Base-by-base conservation (phyloP, 2,797 vertebrate species). In the Alosa sapidissima region DNA sequence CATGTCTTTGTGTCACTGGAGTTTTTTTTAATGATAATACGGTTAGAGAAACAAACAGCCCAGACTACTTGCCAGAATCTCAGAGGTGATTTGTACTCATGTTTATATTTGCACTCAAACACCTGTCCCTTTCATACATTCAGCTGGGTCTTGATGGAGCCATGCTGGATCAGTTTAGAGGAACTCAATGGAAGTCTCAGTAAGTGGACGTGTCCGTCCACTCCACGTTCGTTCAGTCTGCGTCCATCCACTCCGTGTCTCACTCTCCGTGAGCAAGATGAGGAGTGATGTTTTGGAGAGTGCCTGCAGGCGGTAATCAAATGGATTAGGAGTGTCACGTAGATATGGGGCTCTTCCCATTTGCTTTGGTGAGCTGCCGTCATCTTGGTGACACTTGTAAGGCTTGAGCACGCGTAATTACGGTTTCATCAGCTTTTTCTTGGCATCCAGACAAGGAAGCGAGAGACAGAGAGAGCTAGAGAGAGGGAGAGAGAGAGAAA, bases 401-500 rank as follows among this genome's bases (percentile, higher is more conserved):
- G 58, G 58, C 58, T 24, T 62, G 21, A 62, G n/a, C 58, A 62
- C 58, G n/a, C n/a, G n/a, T 62, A 62, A 62, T 62, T 62, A 62
- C 58, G 21, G 58, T 62, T 62, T 62, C 58, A 62, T 62, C 58
- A 62, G 58, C 58, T 62, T 62, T 62, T 24, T 62, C 58, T 24
- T 62, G 58, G 58, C 58, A 62, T 6, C 58, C n/a, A 62, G 58
- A 62, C 58, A 62, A 62, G 58, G n/a, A 10, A 62, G n/a, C n/a
- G 58, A 62, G 58, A 24, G 21, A 62, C 5, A 60, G n/a, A 24
- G n/a, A 62, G 21, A 62, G 21, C 24, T 7, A 60, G 58, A 51
- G 49, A 51, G 49, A 51, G 49, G 6, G 49, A 51, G 49, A 51
- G 49, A 51, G 49, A 51, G 49, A 51, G 49, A 51, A 28, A 72